Evolutionary conservation across 1,140 invertebrate species (phyloP), one percentile per base, ranked within the genome.

Genomic region (Drosophila athabasca): DNA sequence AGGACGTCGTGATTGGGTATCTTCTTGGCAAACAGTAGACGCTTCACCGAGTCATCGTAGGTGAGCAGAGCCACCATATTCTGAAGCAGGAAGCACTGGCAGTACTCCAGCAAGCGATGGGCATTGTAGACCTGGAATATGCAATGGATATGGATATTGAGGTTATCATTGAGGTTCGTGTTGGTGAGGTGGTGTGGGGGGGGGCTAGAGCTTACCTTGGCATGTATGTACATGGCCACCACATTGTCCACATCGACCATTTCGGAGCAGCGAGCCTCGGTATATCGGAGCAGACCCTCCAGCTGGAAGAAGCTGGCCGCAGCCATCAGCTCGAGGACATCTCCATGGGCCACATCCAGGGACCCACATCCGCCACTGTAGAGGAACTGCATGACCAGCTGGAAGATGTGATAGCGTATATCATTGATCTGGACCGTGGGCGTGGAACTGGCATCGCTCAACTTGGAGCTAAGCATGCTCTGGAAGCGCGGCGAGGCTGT

Each of bases 331-430:
- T 98, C 97, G 59, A 98, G 92, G 31, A 98, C 95, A 83, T 98
- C 97, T 53, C 94, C 94, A 49, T 95, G 94, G 46, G 95, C 94
- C 2, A 97, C 95, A 75, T 96, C 94, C 41, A 97, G 92, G 0
- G 94, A 95, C 50, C 95, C 94, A 84, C 96, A 96, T 17, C 96
- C 96, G 15, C 97, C 97, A 74, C 97, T 96, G 91, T 98, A 98
- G 19, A 98, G 93, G 92, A 96, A 98, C 90, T 98, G 96, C 97
- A 98, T 98, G 2, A 98, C 96, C 93, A 97, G 94, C 96, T 98
- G 90, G 39, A 92, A 93, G 77, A 97, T 98, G 82, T 97, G 95
- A 92, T 98, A 98, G 90, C 96, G 93, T 65, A 98, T 98, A 90
- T 98, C 97, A 79, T 97, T 98, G 72, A 98, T 98, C 91, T 98